A percentile compares a stretch with the other conserved stretches of the same genome.
These are phyloP conservation scores for Mirza zaza DNA, from an alignment of 2,113 vertebrate species.

Conservation along the genomic window DNA sequence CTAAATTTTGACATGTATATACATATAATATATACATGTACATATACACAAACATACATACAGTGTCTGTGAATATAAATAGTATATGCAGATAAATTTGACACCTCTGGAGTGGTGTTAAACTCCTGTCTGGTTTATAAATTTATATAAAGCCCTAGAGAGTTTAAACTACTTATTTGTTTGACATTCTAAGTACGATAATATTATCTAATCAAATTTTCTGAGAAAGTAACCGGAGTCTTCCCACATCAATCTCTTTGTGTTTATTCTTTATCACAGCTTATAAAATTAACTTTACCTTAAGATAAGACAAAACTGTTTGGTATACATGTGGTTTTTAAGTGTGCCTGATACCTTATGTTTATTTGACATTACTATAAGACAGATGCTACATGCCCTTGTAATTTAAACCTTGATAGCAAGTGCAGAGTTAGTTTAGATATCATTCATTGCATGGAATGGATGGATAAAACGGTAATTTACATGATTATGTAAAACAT, in stretches of 20 bases:
- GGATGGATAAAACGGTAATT: slow-evolving; percentile 55
- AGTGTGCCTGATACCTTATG: neutral
- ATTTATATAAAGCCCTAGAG: slow-evolving; percentile 6
- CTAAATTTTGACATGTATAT: no score
- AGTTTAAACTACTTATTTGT: neutral
- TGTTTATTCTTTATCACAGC: neutral
- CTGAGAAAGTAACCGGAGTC: slow-evolving; percentile 30
- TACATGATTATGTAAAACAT: slow-evolving; percentile 71
- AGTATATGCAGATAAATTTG: neutral
- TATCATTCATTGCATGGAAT: slow-evolving; percentile 50
- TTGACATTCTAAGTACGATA: neutral
- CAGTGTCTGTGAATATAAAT: neutral
- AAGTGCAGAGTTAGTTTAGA: slow-evolving; percentile 55
- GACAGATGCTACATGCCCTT: slow-evolving; percentile 21
- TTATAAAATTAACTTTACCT: slow-evolving; percentile 33
- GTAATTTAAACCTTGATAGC: slow-evolving; percentile 53
- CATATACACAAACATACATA: neutral
- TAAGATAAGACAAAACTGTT: slow-evolving; percentile 33
- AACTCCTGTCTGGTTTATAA: neutral
- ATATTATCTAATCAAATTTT: slow-evolving; percentile 36
- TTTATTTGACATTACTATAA: slow-evolving; percentile 59
- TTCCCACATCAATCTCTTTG: neutral
- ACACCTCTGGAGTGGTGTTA: neutral
- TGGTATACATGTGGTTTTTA: neutral
- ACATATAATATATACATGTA: neutral